A percentile compares a stretch with the other conserved stretches of the same genome.
phyloP scores from a whole-genome alignment of 2,797 vertebrate genomes.

The Liparis tanakae region DNA sequence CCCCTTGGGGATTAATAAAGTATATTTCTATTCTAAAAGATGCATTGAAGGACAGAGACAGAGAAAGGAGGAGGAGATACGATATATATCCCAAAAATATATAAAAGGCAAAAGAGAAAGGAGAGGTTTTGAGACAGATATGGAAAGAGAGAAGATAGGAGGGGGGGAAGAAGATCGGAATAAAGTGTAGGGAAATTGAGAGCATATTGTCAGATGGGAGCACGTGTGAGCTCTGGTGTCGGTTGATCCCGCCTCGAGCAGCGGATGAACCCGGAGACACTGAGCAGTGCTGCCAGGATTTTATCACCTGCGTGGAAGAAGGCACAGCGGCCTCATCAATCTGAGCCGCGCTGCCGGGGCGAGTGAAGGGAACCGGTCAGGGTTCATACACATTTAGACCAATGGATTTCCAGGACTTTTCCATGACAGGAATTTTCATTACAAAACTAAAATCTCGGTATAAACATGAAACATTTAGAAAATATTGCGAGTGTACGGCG shows the following conservation, averaged over 20 bases:
- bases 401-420: too few species aligned
- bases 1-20: too few species aligned
- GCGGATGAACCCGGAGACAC: constrained; percentile 63
- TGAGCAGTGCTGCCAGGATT: constrained; percentile 58
- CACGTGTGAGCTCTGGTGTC: constrained; percentile 56
- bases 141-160: neutral
- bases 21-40: too few species aligned
- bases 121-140: constrained; percentile 2
- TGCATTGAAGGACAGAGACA: constrained; percentile 26
- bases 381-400: too few species aligned
- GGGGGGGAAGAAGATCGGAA: constrained; percentile 15
- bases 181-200: constrained; percentile 28
- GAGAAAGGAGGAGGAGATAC: constrained; percentile 38
- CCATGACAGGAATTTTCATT: too few species aligned
- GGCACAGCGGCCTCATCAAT: constrained; percentile 62
- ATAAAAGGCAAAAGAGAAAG: constrained; percentile 8
- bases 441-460: too few species aligned
- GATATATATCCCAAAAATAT: neutral
- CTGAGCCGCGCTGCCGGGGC: constrained; percentile 30
- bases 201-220: constrained; percentile 54
- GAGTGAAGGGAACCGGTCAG: constrained; percentile 11
- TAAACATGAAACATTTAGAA: too few species aligned
- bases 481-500: too few species aligned
- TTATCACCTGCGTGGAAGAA: constrained; percentile 75
- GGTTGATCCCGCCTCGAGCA: constrained; percentile 51